These are phyloP conservation scores for Rafetus swinhoei DNA, from an alignment of 2,113 vertebrate genomes.

Conservation along the genomic window DNA sequence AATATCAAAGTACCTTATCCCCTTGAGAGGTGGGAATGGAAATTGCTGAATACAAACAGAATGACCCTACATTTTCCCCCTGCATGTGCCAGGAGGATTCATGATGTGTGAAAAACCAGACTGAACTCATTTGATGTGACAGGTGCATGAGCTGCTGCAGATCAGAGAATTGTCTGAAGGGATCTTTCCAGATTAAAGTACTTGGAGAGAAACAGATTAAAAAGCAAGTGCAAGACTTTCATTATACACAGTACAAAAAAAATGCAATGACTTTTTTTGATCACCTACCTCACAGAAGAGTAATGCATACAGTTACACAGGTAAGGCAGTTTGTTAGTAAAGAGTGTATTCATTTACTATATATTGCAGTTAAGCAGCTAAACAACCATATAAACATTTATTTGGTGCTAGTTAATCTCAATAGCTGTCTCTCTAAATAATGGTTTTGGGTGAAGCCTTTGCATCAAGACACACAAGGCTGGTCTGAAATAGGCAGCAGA, in stretches of 20 bases:
- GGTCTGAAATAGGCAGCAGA: neutral
- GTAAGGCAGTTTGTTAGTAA: neutral
- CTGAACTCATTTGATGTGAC: neutral
- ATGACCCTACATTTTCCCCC: neutral
- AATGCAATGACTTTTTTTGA: neutral
- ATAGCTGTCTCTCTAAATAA: neutral
- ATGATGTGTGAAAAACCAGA: neutral
- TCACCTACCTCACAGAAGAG: neutral
- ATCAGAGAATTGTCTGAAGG: neutral
- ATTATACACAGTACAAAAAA: neutral
- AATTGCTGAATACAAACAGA: conserved; percentile 1
- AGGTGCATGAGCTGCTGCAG: neutral
- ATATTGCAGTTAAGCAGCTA: neutral
- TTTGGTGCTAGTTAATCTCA: neutral
- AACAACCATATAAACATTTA: neutral
- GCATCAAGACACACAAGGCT: neutral
- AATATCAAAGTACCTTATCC: neutral
- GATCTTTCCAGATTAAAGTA: conserved; percentile 10
- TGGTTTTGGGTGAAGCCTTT: neutral
- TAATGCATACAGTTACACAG: neutral
- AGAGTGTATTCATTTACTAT: neutral
- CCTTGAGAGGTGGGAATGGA: neutral
- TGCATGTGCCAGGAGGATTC: neutral
- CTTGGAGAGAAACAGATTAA: neutral
- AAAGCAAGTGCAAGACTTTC: neutral